A percentile compares a stretch with the other conserved stretches of the same genome.
These are phyloP conservation scores for Neomorphus geoffroyi DNA, from an alignment of 2,797 vertebrate species.

Conservation along the genomic window DNA sequence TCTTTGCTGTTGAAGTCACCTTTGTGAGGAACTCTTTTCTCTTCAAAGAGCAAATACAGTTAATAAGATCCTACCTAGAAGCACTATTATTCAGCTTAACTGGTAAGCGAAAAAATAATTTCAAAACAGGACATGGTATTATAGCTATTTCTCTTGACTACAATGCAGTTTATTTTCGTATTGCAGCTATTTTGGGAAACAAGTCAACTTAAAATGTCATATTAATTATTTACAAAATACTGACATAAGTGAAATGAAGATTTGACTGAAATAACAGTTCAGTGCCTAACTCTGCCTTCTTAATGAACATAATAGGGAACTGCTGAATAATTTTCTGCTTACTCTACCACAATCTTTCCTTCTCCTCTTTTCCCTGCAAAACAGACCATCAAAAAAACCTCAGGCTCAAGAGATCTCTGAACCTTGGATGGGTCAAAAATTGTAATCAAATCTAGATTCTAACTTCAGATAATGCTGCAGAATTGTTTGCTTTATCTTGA, in stretches of 20 bases:
- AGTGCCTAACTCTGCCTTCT: slow-evolving; percentile 30
- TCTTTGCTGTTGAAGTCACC: neutral
- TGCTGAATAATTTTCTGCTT: slow-evolving; percentile 66
- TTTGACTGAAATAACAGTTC: slow-evolving; percentile 51
- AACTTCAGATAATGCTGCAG: neutral
- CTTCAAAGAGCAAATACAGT: neutral
- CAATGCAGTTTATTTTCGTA: slow-evolving; percentile 9
- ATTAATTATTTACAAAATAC: slow-evolving; percentile 75
- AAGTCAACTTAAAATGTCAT: slow-evolving; percentile 69
- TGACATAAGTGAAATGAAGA: slow-evolving; percentile 60
- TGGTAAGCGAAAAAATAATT: slow-evolving; percentile 35
- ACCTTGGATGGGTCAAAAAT: neutral
- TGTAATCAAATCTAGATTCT: neutral
- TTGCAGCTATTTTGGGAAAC: slow-evolving; percentile 61
- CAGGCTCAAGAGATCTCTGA: neutral
- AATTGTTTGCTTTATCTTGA: neutral
- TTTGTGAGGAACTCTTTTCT: neutral
- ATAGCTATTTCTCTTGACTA: neutral
- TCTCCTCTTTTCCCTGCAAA: neutral
- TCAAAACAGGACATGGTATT: neutral
- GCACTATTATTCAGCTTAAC: slow-evolving; percentile 23
- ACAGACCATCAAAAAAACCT: neutral
- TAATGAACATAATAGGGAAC: slow-evolving; percentile 50
- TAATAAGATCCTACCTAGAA: slow-evolving; percentile 23
- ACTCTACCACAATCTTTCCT: neutral